These are phyloP conservation scores for Vanessa cardui DNA, from an alignment of 2,888 invertebrate genomes.

Conservation along the genomic window DNA sequence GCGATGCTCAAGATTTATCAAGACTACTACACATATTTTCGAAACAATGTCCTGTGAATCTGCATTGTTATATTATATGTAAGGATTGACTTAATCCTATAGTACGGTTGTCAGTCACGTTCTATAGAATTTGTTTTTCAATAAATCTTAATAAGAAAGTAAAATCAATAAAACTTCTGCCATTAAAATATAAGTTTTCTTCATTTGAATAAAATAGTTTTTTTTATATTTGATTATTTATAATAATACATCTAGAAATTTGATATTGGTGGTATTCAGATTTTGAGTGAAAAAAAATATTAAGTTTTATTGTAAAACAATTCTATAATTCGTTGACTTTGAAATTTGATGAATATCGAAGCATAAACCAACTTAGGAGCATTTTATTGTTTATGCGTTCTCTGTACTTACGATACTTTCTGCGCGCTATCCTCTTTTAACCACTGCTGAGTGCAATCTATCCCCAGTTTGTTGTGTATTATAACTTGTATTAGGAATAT, in stretches of 20 bases:
- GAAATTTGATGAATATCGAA: not conserved
- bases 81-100: slow-evolving; percentile 1
- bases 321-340: slow-evolving; percentile 1
- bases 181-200: not conserved
- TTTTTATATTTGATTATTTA: not conserved
- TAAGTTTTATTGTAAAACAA: not conserved
- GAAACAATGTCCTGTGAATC: slow-evolving; percentile 27
- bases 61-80: slow-evolving; percentile 24
- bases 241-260: not conserved
- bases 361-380: slow-evolving; percentile 9
- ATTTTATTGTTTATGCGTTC: slow-evolving; percentile 39
- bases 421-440: slow-evolving; percentile 65
- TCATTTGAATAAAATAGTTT: slow-evolving; percentile 1
- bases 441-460: slow-evolving; percentile 74
- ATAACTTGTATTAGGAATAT: slow-evolving; percentile 75
- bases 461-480: slow-evolving; percentile 73
- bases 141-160: not conserved
- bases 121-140: slow-evolving; percentile 1
- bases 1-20: slow-evolving; percentile 41
- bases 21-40: slow-evolving; percentile 23
- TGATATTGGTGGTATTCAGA: not conserved
- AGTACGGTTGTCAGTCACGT: slow-evolving; percentile 4
- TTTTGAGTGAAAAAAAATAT: not conserved
- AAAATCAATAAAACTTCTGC: not conserved
- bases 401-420: slow-evolving; percentile 65